Evolutionary conservation across 2,888 invertebrate species (phyloP), one percentile per base, ranked within the genome.

Genomic region (Rotaria socialis): DNA sequence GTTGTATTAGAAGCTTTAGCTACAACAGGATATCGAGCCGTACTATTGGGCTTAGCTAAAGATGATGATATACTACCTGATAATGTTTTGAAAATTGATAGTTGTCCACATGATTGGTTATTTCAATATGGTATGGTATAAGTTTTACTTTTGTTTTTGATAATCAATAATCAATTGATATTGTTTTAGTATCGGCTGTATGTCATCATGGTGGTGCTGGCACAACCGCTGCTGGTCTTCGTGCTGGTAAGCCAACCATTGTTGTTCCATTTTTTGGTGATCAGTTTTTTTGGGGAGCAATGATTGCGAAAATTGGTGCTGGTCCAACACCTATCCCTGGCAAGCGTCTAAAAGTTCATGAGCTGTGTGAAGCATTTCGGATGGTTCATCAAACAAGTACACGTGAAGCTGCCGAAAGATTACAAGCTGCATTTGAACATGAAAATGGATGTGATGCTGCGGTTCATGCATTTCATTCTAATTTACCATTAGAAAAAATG

Each of bases 191-290:
- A 2, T 11, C 80, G 11, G 80, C 80, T 24, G 80, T 80, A 0
- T 80, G 80, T 80, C 80, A 80, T 80, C 80, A 80, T n/a, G 80
- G 80, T 19, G 80, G 80, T 47, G 80, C 80, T 7, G 80, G 80
- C n/a, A 80, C 80, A 43, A 80, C 80, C 11, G 80, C 80, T 47
- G 80, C 80, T n/a, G 80, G 80, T 8, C 80, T 80, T 47, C 80
- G 80, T 47, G 43, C 47, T n/a, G 80, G 80, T n/a, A 80, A 80
- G n/a, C 80, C 80, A 14, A 80, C 80, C 0, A 80, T 80, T 6
- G 35, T 80, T 47, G 80, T 80, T 80, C 80, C 80, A 80, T 80
- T 80, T 47, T 80, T 80, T n/a, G 80, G 80, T 43, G 80, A 80
- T 47, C 80, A 80, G 47, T 80, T 47, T 10, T 80, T 80, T 47